Evolutionary conservation across 2,888 invertebrate species (phyloP).

Genomic region (Ptychoptera albimana): DNA sequence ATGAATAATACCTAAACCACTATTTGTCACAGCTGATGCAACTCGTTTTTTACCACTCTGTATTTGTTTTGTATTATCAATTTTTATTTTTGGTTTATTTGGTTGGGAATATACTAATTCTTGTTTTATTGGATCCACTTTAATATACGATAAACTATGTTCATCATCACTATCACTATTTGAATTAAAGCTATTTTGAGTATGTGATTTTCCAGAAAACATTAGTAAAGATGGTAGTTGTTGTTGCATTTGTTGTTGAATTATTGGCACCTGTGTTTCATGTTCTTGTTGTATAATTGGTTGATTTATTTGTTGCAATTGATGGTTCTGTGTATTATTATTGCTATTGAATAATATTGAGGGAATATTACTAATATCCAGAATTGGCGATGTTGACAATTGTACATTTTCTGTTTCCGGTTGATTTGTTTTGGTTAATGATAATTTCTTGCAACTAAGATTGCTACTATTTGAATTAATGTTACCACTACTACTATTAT

Average conservation of each 20-base stretch:
- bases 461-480: neutral
- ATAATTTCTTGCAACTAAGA: neutral
- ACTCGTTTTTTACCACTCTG: no score
- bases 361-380: neutral
- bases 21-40: no score
- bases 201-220: neutral
- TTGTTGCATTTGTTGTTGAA: slow-evolving; percentile 2
- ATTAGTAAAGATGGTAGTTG: slow-evolving; percentile 3
- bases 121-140: neutral
- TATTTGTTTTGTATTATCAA: neutral
- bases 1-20: no score
- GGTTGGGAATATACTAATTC: neutral
- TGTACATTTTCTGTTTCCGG: neutral
- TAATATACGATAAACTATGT: neutral
- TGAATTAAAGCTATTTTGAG: slow-evolving; percentile 1
- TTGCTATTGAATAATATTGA: no score
- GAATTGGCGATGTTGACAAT: neutral
- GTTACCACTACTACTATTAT: neutral
- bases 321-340: no score
- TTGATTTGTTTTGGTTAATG: neutral
- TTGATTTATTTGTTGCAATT: no score
- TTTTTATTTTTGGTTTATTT: neutral
- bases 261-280: no score
- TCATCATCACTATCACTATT: slow-evolving; percentile 7
- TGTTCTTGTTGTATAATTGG: no score